A percentile compares a stretch with the other conserved stretches of the same genome.
These are phyloP conservation scores for Drosophila siamana DNA, from an alignment of 2,888 invertebrate species.

Conservation along the genomic window DNA sequence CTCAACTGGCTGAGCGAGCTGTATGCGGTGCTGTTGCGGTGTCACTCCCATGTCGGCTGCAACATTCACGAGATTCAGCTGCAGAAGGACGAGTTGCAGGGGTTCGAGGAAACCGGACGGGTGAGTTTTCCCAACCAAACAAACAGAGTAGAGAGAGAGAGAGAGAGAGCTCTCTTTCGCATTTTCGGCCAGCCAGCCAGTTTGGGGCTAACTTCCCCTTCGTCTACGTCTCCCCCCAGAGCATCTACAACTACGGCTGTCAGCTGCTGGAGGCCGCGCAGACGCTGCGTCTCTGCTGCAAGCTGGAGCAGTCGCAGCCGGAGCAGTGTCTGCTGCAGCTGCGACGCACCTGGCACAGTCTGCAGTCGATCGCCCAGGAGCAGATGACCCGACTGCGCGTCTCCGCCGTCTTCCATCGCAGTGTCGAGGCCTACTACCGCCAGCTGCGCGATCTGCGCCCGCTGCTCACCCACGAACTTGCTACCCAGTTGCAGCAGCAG, in stretches of 20 bases:
- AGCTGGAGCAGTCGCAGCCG: slow-evolving; percentile 88
- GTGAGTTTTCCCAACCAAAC: slow-evolving; percentile 85
- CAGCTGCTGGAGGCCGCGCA: slow-evolving; percentile 91
- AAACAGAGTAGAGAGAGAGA: neutral
- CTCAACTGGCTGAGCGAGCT: slow-evolving; percentile 92
- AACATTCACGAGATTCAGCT: slow-evolving; percentile 90
- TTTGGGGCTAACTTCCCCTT: slow-evolving; percentile 16
- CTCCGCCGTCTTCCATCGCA: slow-evolving; percentile 91
- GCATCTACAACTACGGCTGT: slow-evolving; percentile 92
- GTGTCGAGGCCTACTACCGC: slow-evolving; percentile 88
- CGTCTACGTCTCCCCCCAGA: slow-evolving; percentile 86
- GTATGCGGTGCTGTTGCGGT: slow-evolving; percentile 89
- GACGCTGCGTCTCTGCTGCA: slow-evolving; percentile 90
- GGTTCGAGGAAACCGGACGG: slow-evolving; percentile 92
- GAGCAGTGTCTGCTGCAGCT: slow-evolving; percentile 87
- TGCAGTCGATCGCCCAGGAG: slow-evolving; percentile 90
- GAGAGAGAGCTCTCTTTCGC: slow-evolving; percentile 18
- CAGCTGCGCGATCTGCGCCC: slow-evolving; percentile 88
- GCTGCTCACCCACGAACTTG: slow-evolving; percentile 86
- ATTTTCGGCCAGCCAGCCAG: slow-evolving; percentile 42
- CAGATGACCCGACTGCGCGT: slow-evolving; percentile 91
- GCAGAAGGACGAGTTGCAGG: slow-evolving; percentile 91
- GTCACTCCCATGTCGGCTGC: slow-evolving; percentile 91
- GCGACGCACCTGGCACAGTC: slow-evolving; percentile 89
- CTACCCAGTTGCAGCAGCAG: slow-evolving; percentile 66